Evolutionary conservation across 1,140 invertebrate genomes (phyloP).

Genomic region (Cotesia vestalis): DNA sequence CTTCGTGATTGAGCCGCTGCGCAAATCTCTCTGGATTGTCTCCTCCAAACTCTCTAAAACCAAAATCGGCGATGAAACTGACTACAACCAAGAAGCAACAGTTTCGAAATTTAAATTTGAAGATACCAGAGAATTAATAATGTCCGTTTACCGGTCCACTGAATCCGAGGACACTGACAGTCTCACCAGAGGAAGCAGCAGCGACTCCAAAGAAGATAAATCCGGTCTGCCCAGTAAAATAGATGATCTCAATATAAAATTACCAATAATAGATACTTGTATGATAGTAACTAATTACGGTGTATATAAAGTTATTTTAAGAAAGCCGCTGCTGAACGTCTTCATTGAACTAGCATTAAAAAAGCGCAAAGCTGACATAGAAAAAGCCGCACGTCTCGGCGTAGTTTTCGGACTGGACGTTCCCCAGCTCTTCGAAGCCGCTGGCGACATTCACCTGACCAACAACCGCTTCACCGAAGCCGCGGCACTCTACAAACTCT

Average conservation of each 20-base stretch:
- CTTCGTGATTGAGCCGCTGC: constrained; percentile 67
- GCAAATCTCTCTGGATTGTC: constrained; percentile 67
- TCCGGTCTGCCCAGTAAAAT: constrained; percentile 63
- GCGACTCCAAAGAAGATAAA: constrained; percentile 50
- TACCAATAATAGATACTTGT: constrained; percentile 71
- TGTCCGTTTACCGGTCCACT: constrained; percentile 62
- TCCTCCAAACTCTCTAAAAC: constrained; percentile 72
- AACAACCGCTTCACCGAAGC: constrained; percentile 74
- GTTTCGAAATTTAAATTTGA: constrained; percentile 69
- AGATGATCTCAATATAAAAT: constrained; percentile 66
- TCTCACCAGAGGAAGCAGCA: no score
- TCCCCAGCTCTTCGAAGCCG: constrained; percentile 75
- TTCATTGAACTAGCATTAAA: constrained; percentile 74
- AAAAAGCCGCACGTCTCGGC: constrained; percentile 68
- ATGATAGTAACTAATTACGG: constrained; percentile 75
- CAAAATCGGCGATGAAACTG: constrained; percentile 68
- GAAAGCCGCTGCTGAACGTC: constrained; percentile 71
- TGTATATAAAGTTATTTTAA: constrained; percentile 75
- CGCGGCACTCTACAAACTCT: constrained; percentile 76
- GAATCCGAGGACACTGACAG: constrained; percentile 54
- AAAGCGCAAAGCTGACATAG: constrained; percentile 63
- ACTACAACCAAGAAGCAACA: constrained; percentile 68
- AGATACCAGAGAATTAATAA: constrained; percentile 63
- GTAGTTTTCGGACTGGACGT: constrained; percentile 74
- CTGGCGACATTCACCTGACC: constrained; percentile 75